Evolutionary conservation across 1,140 invertebrate genomes (phyloP).

Genomic region (Araneus ventricosus): DNA sequence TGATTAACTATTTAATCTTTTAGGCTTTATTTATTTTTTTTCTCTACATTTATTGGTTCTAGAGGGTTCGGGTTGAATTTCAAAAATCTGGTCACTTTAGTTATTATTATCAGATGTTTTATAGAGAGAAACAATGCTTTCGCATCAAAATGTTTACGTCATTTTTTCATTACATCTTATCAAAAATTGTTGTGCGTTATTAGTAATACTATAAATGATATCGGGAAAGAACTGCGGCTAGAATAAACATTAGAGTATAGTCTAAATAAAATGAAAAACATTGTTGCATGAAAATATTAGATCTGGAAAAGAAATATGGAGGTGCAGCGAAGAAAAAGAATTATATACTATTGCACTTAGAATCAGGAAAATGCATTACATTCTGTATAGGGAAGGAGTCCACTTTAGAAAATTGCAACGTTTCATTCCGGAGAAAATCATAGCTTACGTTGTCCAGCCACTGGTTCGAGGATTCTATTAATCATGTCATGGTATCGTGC

Average conservation of each 20-base stretch:
- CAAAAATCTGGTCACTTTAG: too few species aligned
- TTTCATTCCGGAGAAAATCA: conserved; percentile 5
- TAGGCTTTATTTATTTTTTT: too few species aligned
- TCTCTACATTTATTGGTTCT: too few species aligned
- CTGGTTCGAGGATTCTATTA: neutral
- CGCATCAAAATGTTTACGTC: too few species aligned
- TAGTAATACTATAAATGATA: too few species aligned
- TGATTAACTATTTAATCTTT: too few species aligned
- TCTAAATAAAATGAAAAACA: neutral
- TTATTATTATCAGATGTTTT: too few species aligned
- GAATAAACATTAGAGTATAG: neutral
- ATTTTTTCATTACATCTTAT: too few species aligned
- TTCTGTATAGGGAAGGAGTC: neutral
- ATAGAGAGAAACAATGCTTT: too few species aligned
- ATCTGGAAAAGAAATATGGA: neutral
- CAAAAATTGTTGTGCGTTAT: too few species aligned
- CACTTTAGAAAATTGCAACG: conserved; percentile 20
- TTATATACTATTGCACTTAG: neutral
- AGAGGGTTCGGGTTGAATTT: too few species aligned
- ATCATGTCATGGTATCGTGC: neutral
- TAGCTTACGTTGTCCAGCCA: neutral
- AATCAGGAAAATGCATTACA: neutral
- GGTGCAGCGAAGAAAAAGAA: neutral
- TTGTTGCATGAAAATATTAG: neutral
- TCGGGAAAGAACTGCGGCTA: neutral